phyloP scores from a whole-genome alignment of 2,797 vertebrate genomes.

The Menidia menidia region DNA sequence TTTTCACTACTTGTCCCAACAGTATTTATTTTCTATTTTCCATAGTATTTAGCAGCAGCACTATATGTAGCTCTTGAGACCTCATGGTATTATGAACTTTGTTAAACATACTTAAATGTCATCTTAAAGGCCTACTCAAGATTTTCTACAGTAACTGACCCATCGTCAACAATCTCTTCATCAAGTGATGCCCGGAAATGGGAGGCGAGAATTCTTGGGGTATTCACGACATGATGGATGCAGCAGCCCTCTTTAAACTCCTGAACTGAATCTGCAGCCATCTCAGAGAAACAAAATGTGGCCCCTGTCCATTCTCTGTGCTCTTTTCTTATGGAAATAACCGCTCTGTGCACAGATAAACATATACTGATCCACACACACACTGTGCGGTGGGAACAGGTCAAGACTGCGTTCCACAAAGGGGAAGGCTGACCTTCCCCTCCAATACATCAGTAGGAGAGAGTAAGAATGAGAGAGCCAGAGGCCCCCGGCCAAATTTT shows the following conservation, averaged over 20 bases:
- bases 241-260: conserved; percentile 60
- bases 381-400: conserved; percentile 73
- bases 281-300: conserved; percentile 56
- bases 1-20: too few relatives aligned
- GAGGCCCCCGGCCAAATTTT: conserved; percentile 64
- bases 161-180: conserved; percentile 60
- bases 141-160: conserved; percentile 53
- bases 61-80: not conserved
- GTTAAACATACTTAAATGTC: conserved; percentile 22
- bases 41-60: too few relatives aligned
- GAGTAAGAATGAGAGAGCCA: conserved; percentile 77
- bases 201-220: conserved; percentile 47
- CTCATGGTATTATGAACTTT: conserved; percentile 27
- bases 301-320: conserved; percentile 72
- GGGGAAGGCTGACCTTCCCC: conserved; percentile 73
- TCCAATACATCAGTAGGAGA: conserved; percentile 62
- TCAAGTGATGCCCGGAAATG: conserved; percentile 62
- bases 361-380: conserved; percentile 36
- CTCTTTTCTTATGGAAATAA: conserved; percentile 82
- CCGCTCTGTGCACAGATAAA: conserved; percentile 37
- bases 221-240: conserved; percentile 74
- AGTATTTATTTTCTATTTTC: too few relatives aligned
- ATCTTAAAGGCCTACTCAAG: conserved; percentile 29
- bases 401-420: conserved; percentile 73
- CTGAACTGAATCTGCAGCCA: conserved; percentile 54